Percentiles rank a stretch among this genome's conserved stretches.
Conservation (phyloP, 2,797 vertebrate species). For the Gadopsis marmoratus region DNA sequence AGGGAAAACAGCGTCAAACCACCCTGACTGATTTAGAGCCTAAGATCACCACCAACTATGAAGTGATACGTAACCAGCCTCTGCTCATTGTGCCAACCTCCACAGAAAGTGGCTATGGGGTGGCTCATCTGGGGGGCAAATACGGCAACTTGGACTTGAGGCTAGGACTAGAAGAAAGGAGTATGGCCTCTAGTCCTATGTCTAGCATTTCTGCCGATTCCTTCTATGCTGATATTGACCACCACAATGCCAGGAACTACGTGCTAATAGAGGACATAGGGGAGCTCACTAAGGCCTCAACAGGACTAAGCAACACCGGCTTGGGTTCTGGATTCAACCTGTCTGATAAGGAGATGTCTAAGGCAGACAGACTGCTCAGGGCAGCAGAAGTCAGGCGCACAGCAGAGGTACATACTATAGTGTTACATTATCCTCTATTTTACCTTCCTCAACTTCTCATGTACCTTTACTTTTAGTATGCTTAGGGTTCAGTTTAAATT, state of each 20-base stretch:
- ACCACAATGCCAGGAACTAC: conserved; percentile 94
- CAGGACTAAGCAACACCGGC: conserved; percentile 86
- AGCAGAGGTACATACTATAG: conserved; percentile 84
- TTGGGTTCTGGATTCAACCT: conserved; percentile 92
- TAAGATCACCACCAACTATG: conserved; percentile 96
- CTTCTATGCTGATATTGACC: conserved; percentile 97
- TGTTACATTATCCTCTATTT: background rate
- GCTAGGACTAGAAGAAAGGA: conserved; percentile 95
- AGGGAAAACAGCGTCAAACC: conserved; percentile 92
- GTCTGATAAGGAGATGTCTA: conserved; percentile 95
- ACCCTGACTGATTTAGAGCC: conserved; percentile 93
- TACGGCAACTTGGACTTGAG: conserved; percentile 95
- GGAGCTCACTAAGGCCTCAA: conserved; percentile 94
- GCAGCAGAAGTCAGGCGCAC: conserved; percentile 92
- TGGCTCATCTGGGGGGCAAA: conserved; percentile 92
- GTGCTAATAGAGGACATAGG: conserved; percentile 98
- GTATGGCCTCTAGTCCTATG: conserved; percentile 97
- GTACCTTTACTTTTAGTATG: background rate
- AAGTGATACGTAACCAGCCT: conserved; percentile 96
- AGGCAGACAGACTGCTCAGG: conserved; percentile 93
- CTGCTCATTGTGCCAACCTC: conserved; percentile 96
- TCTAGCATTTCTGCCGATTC: conserved; percentile 98
- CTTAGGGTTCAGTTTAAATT: background rate
- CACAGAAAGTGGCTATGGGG: conserved; percentile 91
- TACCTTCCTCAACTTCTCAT: background rate